Base-by-base conservation (phyloP, 2,797 vertebrate species). In the Macropus fuliginosus region DNA sequence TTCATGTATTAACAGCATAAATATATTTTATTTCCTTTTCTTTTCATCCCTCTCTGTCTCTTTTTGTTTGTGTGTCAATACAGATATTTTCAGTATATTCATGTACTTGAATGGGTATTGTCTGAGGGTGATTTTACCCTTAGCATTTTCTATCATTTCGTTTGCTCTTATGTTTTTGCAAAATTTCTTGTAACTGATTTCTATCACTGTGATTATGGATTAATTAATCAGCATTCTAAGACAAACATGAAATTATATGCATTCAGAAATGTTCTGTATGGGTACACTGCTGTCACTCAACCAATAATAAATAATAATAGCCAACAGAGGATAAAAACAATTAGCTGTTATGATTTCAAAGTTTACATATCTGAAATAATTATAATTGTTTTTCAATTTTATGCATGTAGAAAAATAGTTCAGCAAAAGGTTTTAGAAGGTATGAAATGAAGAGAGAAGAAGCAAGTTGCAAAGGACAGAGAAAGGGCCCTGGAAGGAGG, bases 131-230 rank as follows among this genome's bases (percentile, higher is more conserved):
- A 55, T 55, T 55, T 91, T 91, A 18, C 40, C 74, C 40, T 24
- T 87, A 50, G 74, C 13, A 87, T 87, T 87, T 87, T 87, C 40
- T 87, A 87, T 54, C 90, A 54, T 91, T 55, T 91, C 18, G 52
- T 91, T 91, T 87, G 90, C 74, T 91, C 54, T 54, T 55, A 55
- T 91, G 90, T 91, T 91, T 91, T 91, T 55, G 54, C 54, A 91
- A 52, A 34, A 91, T 54, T 55, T 55, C 31, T 31, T 54, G 50
- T 91, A 91, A 24, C 90, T 91, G 54, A 55, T 91, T 91, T 91
- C 90, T 91, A 24, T 55, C 90, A 54, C 28, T 91, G 90, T 91
- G 90, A 91, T 91, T 91, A 91, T 91, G 54, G 90, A 91, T 91
- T 91, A 91, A 91, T 91, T 91, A 91, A 91, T 91, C 34, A 54